A percentile compares a stretch with the other conserved stretches of the same genome.
phyloP scores from a whole-genome alignment of 2,888 invertebrate species.

The Girardia tigrina region DNA sequence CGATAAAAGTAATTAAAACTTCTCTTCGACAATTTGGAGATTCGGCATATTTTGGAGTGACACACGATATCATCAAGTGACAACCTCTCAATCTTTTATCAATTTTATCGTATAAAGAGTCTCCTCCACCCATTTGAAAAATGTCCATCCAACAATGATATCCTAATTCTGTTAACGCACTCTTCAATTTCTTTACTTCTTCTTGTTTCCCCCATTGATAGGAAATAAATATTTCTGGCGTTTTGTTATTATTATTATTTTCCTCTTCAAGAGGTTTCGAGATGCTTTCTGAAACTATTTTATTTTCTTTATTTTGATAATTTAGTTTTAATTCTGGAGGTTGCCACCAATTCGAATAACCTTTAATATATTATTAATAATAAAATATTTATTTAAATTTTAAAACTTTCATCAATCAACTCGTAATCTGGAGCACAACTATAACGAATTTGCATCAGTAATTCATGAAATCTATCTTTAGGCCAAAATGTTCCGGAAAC shows the following conservation, averaged over 20 bases:
- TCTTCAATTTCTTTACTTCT: slow-evolving; percentile 42
- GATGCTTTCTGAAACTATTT: not conserved
- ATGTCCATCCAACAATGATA: slow-evolving; percentile 47
- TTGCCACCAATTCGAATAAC: slow-evolving; percentile 42
- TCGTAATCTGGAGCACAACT: slow-evolving; percentile 41
- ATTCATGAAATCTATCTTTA: slow-evolving; percentile 43
- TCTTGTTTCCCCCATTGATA: slow-evolving; percentile 48
- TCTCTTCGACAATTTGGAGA: slow-evolving; percentile 47
- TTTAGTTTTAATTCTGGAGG: slow-evolving; percentile 40
- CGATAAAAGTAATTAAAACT: slow-evolving; percentile 37
- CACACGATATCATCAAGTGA: slow-evolving; percentile 43
- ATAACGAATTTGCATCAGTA: slow-evolving; percentile 45
- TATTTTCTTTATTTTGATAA: slow-evolving; percentile 39
- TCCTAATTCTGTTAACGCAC: slow-evolving; percentile 41
- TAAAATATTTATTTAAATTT: slow-evolving; percentile 2
- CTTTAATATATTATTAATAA: slow-evolving; percentile 36
- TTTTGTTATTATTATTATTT: not conserved
- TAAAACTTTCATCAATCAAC: slow-evolving; percentile 40
- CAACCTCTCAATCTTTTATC: slow-evolving; percentile 43
- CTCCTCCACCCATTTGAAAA: slow-evolving; percentile 48
- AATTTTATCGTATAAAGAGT: slow-evolving; percentile 47
- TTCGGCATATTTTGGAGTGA: slow-evolving; percentile 45
- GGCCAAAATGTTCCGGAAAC: slow-evolving; percentile 44
- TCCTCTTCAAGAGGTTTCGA: slow-evolving; percentile 13
- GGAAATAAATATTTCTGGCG: slow-evolving; percentile 42